Base-by-base conservation (phyloP, 2,797 vertebrate species). In the Anguilla pacifica region DNA sequence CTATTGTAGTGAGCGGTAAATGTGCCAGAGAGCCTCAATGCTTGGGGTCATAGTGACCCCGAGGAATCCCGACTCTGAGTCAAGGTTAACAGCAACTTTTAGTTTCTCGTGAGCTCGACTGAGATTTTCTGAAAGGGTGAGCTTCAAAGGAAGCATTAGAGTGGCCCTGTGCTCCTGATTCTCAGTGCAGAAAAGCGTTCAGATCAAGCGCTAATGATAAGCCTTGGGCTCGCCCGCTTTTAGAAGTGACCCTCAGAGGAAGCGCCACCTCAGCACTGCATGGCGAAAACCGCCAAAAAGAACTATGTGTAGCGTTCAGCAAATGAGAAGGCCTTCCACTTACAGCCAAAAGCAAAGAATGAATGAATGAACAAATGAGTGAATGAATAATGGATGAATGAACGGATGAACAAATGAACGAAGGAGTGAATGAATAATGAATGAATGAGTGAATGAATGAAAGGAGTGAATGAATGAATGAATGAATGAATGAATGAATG, bases 151-250 rank as follows among this genome's bases (percentile, higher is more conserved):
- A 25, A 46, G 43, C 43, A 22, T n/a, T n/a, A 81, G 15, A 81
- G 43, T 81, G 13, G 72, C 72, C 55, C 72, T 17, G 19, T 11
- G 6, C n/a, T 25, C 77, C 49, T 81, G 77, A 81, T 81, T 49
- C 9, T 1, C 17, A 0, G 77, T 2, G 77, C n/a, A 46, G 17
- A 25, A 43, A 81, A 81, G 39, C 9, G 43, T n/a, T 22, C 15
- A 25, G 77, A 81, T 7, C 77, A 81, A 46, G n/a, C 6, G 77
- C 77, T 81, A 81, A 81, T 49, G 77, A 77, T 77, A 77, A 77
- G 31, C 72, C 72, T 17, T 17, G 0, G 35, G 43, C 22, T 6
- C 6, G 15, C 5, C 77, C 9, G 39, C 77, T 9, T 11, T 81
- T 46, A 46, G 43, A 35, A 22, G 31, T 49, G 39, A 19, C 22